Evolutionary conservation across 2,113 vertebrate species (phyloP).

Genomic region (Haemorhous mexicanus): DNA sequence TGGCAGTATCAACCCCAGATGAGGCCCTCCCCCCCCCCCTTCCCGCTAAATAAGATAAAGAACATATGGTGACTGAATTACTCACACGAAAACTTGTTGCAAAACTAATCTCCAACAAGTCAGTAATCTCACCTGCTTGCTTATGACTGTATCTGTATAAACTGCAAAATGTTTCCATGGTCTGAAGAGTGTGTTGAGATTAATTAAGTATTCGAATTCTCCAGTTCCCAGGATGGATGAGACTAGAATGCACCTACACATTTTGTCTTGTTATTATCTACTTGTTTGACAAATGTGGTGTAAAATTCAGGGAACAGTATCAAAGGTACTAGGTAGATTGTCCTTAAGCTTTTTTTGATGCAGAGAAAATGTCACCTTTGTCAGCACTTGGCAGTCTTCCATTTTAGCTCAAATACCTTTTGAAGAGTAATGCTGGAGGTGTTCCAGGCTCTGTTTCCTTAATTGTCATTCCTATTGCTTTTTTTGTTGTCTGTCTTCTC

Average conservation of each 20-base stretch:
- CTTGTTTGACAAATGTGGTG: neutral
- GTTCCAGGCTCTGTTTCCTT: neutral
- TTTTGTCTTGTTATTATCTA: neutral
- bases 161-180: neutral
- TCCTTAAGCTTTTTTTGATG: neutral
- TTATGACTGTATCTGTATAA: accelerated
- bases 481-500: neutral
- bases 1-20: neutral
- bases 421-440: neutral
- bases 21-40: neutral
- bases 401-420: neutral
- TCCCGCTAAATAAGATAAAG: neutral
- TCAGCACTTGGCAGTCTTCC: neutral
- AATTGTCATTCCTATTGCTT: neutral
- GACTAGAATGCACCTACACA: neutral
- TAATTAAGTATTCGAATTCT: neutral
- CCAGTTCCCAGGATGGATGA: neutral
- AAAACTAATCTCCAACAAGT: neutral
- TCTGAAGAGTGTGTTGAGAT: neutral
- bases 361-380: neutral
- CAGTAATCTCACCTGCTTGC: neutral
- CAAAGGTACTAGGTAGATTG: neutral
- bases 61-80: neutral
- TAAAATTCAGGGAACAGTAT: neutral
- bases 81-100: neutral